Percentiles rank a stretch among this genome's conserved stretches.
Conservation (phyloP, 2,113 vertebrate genomes). For the Paedocypris sp. region DNA sequence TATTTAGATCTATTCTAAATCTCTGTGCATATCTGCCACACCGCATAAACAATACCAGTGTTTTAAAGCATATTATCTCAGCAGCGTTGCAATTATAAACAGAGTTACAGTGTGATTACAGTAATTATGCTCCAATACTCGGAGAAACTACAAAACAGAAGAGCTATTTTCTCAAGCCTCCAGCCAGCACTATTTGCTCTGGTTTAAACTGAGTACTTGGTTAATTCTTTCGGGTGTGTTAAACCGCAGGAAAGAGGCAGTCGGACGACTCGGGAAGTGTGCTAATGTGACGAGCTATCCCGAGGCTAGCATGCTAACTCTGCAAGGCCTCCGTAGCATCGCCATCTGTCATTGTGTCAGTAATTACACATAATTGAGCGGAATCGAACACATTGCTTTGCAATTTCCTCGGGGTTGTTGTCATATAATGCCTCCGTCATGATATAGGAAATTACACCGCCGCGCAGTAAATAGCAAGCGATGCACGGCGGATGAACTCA, state of each 20-base stretch:
- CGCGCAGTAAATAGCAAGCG: no score
- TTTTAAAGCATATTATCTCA: no score
- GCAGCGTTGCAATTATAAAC: no score
- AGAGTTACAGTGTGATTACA: no score
- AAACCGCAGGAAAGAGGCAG: neutral
- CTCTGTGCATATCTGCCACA: no score
- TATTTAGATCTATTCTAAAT: no score
- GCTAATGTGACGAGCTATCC: slow-evolving; percentile 3
- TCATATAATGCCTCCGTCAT: neutral
- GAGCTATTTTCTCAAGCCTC: neutral
- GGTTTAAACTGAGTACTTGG: slow-evolving; percentile 2
- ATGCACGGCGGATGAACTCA: no score
- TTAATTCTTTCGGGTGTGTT: slow-evolving; percentile 3
- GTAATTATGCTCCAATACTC: no score
- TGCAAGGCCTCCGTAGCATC: neutral
- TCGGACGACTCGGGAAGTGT: neutral
- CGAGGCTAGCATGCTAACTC: neutral
- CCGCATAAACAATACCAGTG: no score
- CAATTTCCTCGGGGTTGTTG: neutral
- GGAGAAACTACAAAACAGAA: no score
- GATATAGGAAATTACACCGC: neutral
- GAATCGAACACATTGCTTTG: neutral
- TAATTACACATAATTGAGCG: slow-evolving; percentile 8
- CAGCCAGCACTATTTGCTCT: neutral
- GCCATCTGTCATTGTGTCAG: slow-evolving; percentile 8